Conservation (phyloP, 2,888 invertebrate species). For the Standfussiana lucernea region DNA sequence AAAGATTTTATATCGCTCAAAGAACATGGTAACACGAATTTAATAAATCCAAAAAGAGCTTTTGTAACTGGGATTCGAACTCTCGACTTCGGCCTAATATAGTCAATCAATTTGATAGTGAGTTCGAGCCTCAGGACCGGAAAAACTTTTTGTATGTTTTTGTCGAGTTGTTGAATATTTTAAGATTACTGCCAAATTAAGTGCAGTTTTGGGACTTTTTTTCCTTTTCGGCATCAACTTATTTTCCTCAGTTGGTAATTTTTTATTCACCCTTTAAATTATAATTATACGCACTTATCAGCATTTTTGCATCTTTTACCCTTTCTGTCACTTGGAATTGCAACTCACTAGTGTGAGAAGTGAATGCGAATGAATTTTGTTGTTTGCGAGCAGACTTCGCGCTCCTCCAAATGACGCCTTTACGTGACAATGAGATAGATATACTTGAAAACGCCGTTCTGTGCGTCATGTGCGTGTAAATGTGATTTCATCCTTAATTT, state of each 20-base stretch:
- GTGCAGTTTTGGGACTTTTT: background rate
- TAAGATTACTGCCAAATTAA: background rate
- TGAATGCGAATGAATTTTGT: too few species aligned
- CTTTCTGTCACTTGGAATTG: background rate
- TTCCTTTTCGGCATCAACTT: too few species aligned
- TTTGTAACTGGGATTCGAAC: constrained; percentile 34
- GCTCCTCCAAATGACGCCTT: background rate
- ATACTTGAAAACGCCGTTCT: background rate
- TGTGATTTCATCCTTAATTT: background rate
- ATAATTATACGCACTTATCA: too few species aligned
- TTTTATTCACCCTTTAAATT: too few species aligned
- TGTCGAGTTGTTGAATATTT: constrained; percentile 9
- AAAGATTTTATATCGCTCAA: background rate
- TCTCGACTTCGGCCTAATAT: background rate
- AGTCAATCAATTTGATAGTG: background rate
- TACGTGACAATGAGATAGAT: too few species aligned
- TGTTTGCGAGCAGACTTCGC: too few species aligned
- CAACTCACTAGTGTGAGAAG: too few species aligned
- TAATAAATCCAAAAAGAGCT: constrained; percentile 41
- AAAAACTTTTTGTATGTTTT: constrained; percentile 41
- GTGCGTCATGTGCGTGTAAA: background rate
- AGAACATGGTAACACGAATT: background rate
- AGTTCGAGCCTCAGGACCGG: constrained; percentile 44
- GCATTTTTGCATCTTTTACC: too few species aligned
- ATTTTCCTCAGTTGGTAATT: too few species aligned